These are phyloP conservation scores for Cervus canadensis DNA, from an alignment of 2,113 vertebrate genomes.

Conservation along the genomic window DNA sequence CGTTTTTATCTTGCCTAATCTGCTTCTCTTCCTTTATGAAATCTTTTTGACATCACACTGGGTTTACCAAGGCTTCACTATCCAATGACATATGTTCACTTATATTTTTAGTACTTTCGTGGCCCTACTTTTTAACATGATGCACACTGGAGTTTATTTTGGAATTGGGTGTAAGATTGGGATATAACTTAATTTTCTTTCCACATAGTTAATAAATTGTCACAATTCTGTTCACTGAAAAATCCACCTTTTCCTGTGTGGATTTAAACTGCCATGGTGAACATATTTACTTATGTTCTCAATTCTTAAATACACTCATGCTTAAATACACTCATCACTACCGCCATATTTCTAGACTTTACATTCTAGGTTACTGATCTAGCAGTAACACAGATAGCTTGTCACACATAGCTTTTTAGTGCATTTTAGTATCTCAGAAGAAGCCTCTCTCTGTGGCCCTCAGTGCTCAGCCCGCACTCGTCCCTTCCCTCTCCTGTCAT, in stretches of 20 bases:
- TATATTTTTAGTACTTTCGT: not conserved
- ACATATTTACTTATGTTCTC: not conserved
- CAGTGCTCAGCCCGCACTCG: not conserved
- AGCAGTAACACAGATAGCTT: not conserved
- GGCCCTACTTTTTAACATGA: not conserved
- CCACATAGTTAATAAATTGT: not conserved
- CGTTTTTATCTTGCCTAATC: not conserved
- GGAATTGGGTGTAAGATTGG: not conserved
- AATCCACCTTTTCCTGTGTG: not conserved
- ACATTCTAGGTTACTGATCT: not conserved
- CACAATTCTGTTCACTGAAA: not conserved
- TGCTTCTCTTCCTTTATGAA: not conserved
- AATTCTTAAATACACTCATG: not conserved
- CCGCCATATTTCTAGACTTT: not conserved
- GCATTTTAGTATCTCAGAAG: not conserved
- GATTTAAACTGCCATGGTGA: not conserved
- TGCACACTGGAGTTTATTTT: not conserved
- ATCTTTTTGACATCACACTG: not conserved
- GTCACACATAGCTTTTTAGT: not conserved
- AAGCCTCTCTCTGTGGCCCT: not conserved
- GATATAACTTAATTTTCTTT: slow-evolving; percentile 2
- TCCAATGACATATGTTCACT: not conserved
- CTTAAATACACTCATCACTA: not conserved
- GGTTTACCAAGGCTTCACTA: not conserved
- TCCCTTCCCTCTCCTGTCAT: not conserved